Evolutionary conservation across 92 coral and sea anemone genomes (phyloP).

Genomic region (Zoanthus sansibaricus): DNA sequence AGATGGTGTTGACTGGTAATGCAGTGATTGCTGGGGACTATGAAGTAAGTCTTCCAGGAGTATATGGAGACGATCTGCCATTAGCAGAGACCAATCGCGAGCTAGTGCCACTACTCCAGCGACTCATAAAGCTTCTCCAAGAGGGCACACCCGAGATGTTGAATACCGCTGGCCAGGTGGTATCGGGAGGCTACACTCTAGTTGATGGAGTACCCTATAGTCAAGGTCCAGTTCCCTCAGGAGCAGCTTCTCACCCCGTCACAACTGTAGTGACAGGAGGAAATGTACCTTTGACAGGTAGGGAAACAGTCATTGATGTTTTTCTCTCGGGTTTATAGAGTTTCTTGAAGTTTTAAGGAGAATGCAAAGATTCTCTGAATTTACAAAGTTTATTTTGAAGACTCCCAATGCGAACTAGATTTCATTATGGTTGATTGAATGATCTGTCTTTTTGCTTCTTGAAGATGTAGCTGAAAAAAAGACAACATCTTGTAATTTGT

Average conservation of each 20-base stretch:
- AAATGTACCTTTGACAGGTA: conserved; percentile 20
- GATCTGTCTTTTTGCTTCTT: neutral
- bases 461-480: neutral
- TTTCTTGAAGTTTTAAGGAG: too few relatives aligned
- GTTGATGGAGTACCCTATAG: conserved; percentile 56
- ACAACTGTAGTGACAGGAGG: conserved; percentile 34
- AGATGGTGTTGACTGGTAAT: conserved; percentile 88
- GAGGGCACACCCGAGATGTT: conserved; percentile 82
- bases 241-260: conserved; percentile 33
- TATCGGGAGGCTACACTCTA: conserved; percentile 60
- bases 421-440: neutral
- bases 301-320: neutral
- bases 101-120: conserved; percentile 90
- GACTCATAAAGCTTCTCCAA: conserved; percentile 86
- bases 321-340: too few relatives aligned
- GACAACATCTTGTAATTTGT: neutral
- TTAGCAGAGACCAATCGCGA: conserved; percentile 91
- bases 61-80: conserved; percentile 95
- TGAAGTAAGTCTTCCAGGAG: conserved; percentile 77
- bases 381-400: too few relatives aligned
- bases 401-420: neutral
- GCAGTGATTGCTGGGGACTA: conserved; percentile 92
- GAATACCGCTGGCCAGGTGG: conserved; percentile 84
- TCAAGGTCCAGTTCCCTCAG: conserved; percentile 17
- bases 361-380: too few relatives aligned